A percentile compares a stretch with the other conserved stretches of the same genome.
Evolutionary conservation across 2,113 vertebrate species (phyloP).

Genomic region (Myrmecobius fasciatus): DNA sequence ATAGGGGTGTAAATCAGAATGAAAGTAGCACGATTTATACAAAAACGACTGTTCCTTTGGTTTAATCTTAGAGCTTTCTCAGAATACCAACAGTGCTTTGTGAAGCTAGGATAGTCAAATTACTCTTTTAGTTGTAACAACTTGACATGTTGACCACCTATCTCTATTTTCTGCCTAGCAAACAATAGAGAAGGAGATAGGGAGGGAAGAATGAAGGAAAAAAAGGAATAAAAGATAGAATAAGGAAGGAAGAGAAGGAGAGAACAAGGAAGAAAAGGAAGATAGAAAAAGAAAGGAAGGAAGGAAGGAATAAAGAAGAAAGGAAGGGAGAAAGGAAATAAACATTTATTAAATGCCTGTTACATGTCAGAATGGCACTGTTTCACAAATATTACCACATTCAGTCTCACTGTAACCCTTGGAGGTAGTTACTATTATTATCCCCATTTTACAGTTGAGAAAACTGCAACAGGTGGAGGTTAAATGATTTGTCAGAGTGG

Average conservation of each 20-base stretch:
- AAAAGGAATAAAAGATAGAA: background rate
- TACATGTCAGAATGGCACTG: background rate
- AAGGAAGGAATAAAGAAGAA: background rate
- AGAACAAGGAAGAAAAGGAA: background rate
- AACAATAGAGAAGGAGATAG: background rate
- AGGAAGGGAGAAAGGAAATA: background rate
- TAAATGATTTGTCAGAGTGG: background rate
- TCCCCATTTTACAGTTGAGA: background rate
- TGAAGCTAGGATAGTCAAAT: background rate
- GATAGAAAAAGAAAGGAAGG: too few species aligned
- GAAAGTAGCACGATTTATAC: constrained; percentile 14
- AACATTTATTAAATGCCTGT: background rate
- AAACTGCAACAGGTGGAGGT: background rate
- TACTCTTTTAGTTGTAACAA: background rate
- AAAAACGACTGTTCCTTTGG: constrained; percentile 21
- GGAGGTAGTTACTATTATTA: background rate
- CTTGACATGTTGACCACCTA: background rate
- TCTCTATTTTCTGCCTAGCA: background rate
- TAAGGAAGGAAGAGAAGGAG: background rate
- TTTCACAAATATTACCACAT: background rate
- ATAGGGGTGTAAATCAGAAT: background rate
- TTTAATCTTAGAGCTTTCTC: constrained; percentile 10
- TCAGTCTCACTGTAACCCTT: background rate
- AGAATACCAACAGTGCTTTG: constrained; percentile 25
- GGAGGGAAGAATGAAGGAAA: background rate